These are phyloP conservation scores for Eupithecia vulgata DNA, from an alignment of 2,888 invertebrate genomes.

Conservation along the genomic window DNA sequence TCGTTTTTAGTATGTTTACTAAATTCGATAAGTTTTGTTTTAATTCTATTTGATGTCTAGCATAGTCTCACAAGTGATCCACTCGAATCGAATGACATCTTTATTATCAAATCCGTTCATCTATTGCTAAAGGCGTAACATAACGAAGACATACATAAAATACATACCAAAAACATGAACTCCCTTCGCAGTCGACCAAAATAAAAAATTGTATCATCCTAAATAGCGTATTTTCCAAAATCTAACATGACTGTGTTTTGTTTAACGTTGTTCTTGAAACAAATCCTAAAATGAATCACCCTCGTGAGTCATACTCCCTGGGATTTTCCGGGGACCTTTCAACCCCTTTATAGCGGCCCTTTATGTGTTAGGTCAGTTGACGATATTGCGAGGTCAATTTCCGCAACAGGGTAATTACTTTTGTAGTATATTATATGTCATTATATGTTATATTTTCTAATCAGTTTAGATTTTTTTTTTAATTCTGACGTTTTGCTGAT, in stretches of 20 bases:
- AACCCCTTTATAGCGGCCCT: conserved; percentile 16
- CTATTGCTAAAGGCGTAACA: too few relatives aligned
- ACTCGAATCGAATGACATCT: too few relatives aligned
- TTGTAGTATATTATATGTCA: too few relatives aligned
- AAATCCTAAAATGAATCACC: conserved; percentile 19
- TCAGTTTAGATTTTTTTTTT: background rate
- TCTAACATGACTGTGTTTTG: background rate
- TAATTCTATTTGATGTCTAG: too few relatives aligned
- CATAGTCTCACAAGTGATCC: too few relatives aligned
- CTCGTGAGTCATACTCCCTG: background rate
- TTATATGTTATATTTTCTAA: background rate
- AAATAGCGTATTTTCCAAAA: background rate
- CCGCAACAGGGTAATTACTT: background rate
- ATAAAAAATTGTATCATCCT: background rate
- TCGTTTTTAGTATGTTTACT: too few relatives aligned
- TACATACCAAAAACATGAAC: background rate
- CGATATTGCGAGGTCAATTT: background rate
- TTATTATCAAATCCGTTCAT: too few relatives aligned
- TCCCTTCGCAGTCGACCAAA: background rate
- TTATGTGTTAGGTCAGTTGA: background rate
- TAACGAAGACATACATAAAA: too few relatives aligned
- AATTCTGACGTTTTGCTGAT: too few relatives aligned
- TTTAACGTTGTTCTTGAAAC: background rate
- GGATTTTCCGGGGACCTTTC: conserved; percentile 23
- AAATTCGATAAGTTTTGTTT: too few relatives aligned